Percentiles rank a stretch among this genome's conserved stretches.
Conservation (phyloP, 2,888 invertebrate genomes). For the Lasioglossum calceatum region DNA sequence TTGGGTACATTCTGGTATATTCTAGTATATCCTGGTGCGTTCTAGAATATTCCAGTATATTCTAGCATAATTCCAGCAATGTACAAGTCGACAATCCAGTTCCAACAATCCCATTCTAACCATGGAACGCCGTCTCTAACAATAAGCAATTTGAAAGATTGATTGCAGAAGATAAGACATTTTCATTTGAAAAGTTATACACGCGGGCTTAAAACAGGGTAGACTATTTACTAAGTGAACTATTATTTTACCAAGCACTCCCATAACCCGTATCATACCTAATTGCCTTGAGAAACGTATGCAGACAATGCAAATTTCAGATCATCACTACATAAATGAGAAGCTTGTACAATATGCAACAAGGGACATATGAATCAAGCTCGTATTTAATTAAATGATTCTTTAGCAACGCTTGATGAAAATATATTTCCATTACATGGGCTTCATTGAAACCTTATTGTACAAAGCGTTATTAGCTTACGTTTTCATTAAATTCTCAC, state of each 20-base stretch:
- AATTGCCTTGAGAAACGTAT: constrained; percentile 1
- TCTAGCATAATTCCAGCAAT: too few relatives aligned
- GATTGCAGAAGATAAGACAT: background rate
- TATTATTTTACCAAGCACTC: background rate
- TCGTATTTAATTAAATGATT: background rate
- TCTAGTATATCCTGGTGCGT: too few relatives aligned
- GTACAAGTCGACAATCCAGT: too few relatives aligned
- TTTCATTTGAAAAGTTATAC: background rate
- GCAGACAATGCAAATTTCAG: background rate
- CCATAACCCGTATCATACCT: background rate
- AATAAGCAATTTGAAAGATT: background rate
- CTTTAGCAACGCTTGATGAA: background rate
- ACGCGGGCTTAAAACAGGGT: background rate
- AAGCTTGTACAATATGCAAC: background rate
- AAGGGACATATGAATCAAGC: background rate
- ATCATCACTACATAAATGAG: background rate
- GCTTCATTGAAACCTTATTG: background rate
- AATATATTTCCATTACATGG: background rate
- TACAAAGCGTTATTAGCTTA: background rate
- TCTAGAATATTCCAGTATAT: too few relatives aligned
- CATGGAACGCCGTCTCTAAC: background rate
- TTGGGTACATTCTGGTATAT: too few relatives aligned
- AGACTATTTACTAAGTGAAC: background rate
- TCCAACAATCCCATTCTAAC: background rate
- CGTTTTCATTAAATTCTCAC: background rate